Evolutionary conservation across 2,113 vertebrate genomes (phyloP).

Genomic region (Paramisgurnus dabryanus): DNA sequence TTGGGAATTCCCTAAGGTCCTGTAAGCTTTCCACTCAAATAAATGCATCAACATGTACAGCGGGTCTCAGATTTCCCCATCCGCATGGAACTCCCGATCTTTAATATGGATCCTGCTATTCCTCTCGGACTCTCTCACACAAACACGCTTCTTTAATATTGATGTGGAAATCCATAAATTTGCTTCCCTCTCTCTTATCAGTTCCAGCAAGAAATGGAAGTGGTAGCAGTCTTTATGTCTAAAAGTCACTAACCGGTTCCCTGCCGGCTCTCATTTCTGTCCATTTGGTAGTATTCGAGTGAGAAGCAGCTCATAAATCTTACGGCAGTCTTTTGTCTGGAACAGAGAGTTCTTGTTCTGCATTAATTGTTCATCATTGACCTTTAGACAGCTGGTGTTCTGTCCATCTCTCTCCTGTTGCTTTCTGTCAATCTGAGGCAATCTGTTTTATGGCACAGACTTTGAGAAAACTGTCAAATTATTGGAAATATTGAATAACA

Average conservation of each 20-base stretch:
- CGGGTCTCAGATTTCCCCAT: neutral
- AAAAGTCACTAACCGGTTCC: slow-evolving; percentile 15
- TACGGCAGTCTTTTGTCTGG: neutral
- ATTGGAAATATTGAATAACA: neutral
- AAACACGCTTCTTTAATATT: slow-evolving; percentile 35
- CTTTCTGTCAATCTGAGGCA: neutral
- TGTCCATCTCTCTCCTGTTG: slow-evolving; percentile 19
- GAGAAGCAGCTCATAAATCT: slow-evolving; percentile 17
- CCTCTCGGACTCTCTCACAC: neutral
- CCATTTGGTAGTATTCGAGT: slow-evolving; percentile 4
- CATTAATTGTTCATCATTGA: slow-evolving; percentile 34
- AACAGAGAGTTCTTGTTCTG: slow-evolving; percentile 28
- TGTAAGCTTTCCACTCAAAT: neutral
- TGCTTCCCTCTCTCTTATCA: slow-evolving; percentile 33
- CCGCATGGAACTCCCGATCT: neutral
- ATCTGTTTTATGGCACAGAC: slow-evolving; percentile 2
- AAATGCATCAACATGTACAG: neutral
- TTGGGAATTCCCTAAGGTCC: neutral
- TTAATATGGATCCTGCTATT: slow-evolving; percentile 31
- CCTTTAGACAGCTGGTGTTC: slow-evolving; percentile 20
- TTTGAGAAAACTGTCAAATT: slow-evolving; percentile 10
- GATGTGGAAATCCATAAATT: slow-evolving; percentile 36
- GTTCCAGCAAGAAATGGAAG: slow-evolving; percentile 25
- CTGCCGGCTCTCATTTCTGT: slow-evolving; percentile 6
- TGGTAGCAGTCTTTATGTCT: slow-evolving; percentile 25